Conservation (phyloP, 2,113 vertebrate species). For the Monarcha castaneiventris region DNA sequence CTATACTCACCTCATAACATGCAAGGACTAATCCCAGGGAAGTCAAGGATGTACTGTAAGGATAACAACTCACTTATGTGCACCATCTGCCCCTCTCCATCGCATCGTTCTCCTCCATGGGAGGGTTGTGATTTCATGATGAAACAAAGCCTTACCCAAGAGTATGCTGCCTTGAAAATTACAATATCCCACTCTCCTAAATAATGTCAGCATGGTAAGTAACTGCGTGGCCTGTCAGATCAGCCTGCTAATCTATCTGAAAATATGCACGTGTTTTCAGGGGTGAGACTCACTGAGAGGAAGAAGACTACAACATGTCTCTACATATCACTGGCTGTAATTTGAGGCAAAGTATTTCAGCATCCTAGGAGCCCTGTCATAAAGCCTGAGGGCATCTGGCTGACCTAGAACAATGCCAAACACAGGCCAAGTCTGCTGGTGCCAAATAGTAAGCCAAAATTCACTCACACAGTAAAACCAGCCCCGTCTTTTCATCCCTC, state of each 20-base stretch:
- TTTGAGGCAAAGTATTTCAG: neutral
- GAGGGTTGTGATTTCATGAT: neutral
- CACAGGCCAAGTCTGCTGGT: neutral
- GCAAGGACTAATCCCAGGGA: neutral
- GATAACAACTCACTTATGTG: neutral
- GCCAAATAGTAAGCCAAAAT: slow-evolving; percentile 3
- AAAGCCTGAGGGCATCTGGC: neutral
- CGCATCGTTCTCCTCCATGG: neutral
- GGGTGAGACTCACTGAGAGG: neutral
- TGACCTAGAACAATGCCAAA: neutral
- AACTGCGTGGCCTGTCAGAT: neutral
- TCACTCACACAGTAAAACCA: neutral
- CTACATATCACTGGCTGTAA: neutral
- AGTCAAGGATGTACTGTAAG: neutral
- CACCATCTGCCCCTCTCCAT: neutral
- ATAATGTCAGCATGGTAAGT: neutral
- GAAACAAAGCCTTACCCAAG: neutral
- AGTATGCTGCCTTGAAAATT: neutral
- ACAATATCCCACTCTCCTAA: neutral
- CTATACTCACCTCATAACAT: neutral
- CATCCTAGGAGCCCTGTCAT: neutral
- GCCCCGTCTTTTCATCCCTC: neutral
- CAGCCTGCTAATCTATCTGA: neutral
- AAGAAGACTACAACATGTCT: neutral
- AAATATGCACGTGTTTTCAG: neutral